Percentiles rank a stretch among this genome's conserved stretches.
Evolutionary conservation across 2,113 vertebrate genomes (phyloP).

Genomic region (Sinocyclocheilus rhinocerous): DNA sequence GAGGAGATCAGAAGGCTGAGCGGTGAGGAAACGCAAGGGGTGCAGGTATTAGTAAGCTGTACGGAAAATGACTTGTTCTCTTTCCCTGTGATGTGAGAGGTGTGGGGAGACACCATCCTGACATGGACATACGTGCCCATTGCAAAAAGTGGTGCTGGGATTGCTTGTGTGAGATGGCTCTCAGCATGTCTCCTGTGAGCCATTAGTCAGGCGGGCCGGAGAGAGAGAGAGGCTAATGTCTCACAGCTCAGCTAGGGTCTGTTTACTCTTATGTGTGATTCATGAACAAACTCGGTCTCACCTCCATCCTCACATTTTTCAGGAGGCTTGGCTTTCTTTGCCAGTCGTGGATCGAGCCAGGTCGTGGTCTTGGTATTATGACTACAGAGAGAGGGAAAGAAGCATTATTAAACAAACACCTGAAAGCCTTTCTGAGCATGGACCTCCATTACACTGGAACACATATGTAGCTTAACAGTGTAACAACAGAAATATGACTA

Average conservation of each 20-base stretch:
- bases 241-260: not conserved
- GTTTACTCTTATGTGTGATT: conserved; percentile 28
- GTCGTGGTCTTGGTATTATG: conserved; percentile 99
- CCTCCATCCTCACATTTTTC: conserved; percentile 98
- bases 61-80: conserved; percentile 16
- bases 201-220: conserved; percentile 57
- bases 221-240: not conserved
- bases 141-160: conserved; percentile 63
- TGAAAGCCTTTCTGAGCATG: conserved; percentile 38
- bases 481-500: not conserved
- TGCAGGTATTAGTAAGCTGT: not conserved
- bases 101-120: conserved; percentile 52
- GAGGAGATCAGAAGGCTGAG: not conserved
- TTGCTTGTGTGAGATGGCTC: conserved; percentile 69
- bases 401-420: conserved; percentile 47
- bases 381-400: conserved; percentile 71
- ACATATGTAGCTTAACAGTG: not conserved
- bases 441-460: too few relatives aligned
- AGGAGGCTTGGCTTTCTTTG: conserved; percentile 95
- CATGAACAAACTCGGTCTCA: conserved; percentile 64
- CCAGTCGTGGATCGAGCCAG: conserved; percentile 96
- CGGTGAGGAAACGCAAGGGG: not conserved
- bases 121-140: conserved; percentile 56
- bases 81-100: conserved; percentile 5
- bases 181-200: conserved; percentile 61